Evolutionary conservation across 2,797 vertebrate species (phyloP).

Genomic region (Propithecus perrieri): DNA sequence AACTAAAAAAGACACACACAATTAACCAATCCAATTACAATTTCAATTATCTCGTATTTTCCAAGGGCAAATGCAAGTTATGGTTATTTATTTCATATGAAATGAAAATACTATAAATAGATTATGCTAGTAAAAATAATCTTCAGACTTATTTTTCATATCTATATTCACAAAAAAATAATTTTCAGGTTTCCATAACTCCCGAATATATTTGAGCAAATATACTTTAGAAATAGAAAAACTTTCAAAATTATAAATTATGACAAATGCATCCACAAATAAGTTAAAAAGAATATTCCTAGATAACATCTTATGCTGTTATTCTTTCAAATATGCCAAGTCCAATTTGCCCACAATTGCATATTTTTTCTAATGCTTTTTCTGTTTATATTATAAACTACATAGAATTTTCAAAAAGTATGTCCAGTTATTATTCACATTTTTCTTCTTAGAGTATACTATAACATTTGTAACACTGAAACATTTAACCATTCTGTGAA

Average conservation of each 20-base stretch:
- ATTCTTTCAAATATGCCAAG: not conserved
- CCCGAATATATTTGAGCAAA: not conserved
- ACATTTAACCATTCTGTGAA: constrained; percentile 4
- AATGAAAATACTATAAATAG: constrained; percentile 1
- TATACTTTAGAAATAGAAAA: not conserved
- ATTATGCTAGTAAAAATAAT: constrained; percentile 19
- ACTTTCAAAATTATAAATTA: constrained; percentile 29
- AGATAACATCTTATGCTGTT: not conserved
- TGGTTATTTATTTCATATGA: not conserved
- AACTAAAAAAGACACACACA: not conserved
- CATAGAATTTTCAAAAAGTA: not conserved
- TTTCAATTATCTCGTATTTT: constrained; percentile 22
- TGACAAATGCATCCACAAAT: not conserved
- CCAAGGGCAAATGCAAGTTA: not conserved
- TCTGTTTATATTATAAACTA: not conserved
- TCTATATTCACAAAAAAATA: not conserved
- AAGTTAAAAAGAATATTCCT: not conserved
- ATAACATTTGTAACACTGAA: not conserved
- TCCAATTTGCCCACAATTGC: not conserved
- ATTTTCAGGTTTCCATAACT: constrained; percentile 23
- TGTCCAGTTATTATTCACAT: not conserved
- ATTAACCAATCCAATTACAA: not conserved
- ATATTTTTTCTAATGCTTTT: not conserved
- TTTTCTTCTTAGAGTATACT: not conserved
- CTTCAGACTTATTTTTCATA: not conserved